Evolutionary conservation across 1,140 invertebrate species (phyloP).

Genomic region (Steinernema khuongi): DNA sequence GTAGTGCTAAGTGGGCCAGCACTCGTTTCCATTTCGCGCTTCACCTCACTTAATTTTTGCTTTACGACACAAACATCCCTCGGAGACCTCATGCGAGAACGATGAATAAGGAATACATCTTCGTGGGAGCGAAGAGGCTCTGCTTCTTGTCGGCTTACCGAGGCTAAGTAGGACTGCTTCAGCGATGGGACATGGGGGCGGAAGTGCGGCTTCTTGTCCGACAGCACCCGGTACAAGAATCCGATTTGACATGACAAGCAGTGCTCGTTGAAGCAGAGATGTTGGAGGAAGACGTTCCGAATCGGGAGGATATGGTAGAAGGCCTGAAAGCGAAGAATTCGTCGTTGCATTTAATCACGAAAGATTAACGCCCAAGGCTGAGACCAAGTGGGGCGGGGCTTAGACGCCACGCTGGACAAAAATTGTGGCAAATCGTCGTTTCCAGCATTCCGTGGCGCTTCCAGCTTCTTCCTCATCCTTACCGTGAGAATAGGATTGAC

Average conservation of each 20-base stretch:
- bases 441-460: neutral
- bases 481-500: neutral
- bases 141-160: neutral
- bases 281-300: neutral
- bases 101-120: neutral
- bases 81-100: neutral
- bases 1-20: neutral
- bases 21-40: neutral
- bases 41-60: neutral
- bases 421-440: neutral
- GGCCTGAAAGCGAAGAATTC: neutral
- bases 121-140: neutral
- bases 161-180: neutral
- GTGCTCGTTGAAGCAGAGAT: neutral
- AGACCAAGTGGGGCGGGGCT: neutral
- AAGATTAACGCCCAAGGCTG: neutral
- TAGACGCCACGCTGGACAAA: neutral
- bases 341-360: neutral
- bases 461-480: neutral
- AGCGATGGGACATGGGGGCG: neutral
- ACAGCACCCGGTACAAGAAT: neutral
- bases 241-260: neutral
- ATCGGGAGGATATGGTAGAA: neutral
- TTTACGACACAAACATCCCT: neutral
- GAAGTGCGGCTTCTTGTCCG: neutral